phyloP scores from a whole-genome alignment of 2,888 invertebrate genomes.

The Philonicus albiceps region DNA sequence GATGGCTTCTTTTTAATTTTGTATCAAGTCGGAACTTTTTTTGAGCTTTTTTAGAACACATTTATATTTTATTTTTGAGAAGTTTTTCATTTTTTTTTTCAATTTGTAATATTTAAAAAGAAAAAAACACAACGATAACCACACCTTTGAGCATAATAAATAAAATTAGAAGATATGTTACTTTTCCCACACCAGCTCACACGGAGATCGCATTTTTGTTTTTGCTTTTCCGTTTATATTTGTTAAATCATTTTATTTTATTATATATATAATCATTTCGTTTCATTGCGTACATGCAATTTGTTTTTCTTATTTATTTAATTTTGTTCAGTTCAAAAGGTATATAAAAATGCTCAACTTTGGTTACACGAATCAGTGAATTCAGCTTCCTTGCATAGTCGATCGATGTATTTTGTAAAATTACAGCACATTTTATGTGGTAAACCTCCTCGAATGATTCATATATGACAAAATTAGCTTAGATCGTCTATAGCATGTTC shows the following conservation, averaged over 20 bases:
- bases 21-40: conserved; percentile 7
- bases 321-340: conserved; percentile 46
- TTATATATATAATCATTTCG: neutral
- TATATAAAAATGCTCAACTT: conserved; percentile 51
- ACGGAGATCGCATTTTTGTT: conserved; percentile 44
- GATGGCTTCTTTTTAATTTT: conserved; percentile 32
- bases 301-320: conserved; percentile 56
- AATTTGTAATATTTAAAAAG: neutral
- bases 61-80: neutral
- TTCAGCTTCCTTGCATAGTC: conserved; percentile 7
- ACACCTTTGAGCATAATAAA: conserved; percentile 9
- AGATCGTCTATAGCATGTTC: neutral
- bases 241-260: conserved; percentile 36
- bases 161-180: conserved; percentile 29
- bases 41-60: conserved; percentile 19
- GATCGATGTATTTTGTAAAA: neutral
- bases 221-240: conserved; percentile 45
- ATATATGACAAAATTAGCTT: neutral
- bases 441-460: neutral
- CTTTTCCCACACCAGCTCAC: conserved; percentile 33
- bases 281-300: conserved; percentile 64
- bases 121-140: neutral
- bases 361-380: conserved; percentile 8
- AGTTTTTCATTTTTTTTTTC: neutral
- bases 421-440: neutral